Percentiles rank a stretch among this genome's conserved stretches.
phyloP scores from a whole-genome alignment of 1,140 invertebrate genomes.

The Drosophila aff. region DNA sequence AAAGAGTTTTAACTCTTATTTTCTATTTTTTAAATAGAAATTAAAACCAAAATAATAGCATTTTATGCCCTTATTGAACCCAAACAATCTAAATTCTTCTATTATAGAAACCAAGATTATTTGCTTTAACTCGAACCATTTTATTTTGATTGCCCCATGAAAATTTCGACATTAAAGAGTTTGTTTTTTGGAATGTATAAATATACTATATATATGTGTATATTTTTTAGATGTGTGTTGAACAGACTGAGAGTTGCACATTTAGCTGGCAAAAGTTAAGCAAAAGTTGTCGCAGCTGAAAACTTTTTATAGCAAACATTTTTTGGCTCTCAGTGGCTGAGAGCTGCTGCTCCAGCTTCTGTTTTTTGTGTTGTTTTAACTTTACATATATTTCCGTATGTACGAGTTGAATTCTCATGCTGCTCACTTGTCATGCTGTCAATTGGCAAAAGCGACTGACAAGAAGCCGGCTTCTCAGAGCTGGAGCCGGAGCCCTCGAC shows the following conservation, averaged over 20 bases:
- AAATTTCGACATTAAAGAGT: background rate
- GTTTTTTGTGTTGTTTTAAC: slow-evolving; percentile 52
- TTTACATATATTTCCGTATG: slow-evolving; percentile 71
- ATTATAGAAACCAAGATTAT: background rate
- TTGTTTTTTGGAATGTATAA: slow-evolving; percentile 21
- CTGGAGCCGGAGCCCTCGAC: background rate
- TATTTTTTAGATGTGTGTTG: slow-evolving; percentile 18
- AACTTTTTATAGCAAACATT: slow-evolving; percentile 73
- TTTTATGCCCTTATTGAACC: background rate
- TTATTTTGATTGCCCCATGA: background rate
- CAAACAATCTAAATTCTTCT: background rate
- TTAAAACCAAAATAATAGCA: background rate
- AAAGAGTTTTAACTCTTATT: background rate
- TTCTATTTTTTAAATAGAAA: background rate
- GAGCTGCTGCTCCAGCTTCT: slow-evolving; percentile 17
- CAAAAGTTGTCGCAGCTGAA: slow-evolving; percentile 72
- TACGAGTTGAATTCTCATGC: slow-evolving; percentile 81
- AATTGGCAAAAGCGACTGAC: slow-evolving; percentile 75
- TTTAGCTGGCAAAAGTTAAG: slow-evolving; percentile 66
- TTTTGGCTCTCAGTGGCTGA: slow-evolving; percentile 42
- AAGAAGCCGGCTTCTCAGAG: slow-evolving; percentile 49
- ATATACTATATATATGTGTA: slow-evolving; percentile 8
- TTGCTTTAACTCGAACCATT: background rate
- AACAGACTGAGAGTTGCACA: slow-evolving; percentile 44
- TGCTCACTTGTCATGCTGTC: slow-evolving; percentile 83